Percentiles rank a stretch among this genome's conserved stretches.
Evolutionary conservation across 2,888 invertebrate genomes (phyloP).

Genomic region (Acronicta alni): DNA sequence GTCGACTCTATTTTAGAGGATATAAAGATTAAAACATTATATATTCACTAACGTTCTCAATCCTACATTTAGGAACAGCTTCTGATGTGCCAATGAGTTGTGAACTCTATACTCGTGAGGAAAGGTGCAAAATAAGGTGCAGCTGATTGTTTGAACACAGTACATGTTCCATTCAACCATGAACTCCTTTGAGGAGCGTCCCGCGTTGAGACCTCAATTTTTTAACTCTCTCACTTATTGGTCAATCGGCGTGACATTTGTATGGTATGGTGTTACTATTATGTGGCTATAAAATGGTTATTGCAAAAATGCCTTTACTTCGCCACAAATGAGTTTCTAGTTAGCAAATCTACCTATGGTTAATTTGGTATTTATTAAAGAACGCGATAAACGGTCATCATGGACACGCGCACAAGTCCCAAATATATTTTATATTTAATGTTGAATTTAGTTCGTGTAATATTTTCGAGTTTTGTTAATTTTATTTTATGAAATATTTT

Average conservation of each 20-base stretch:
- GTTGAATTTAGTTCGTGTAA: conserved; percentile 16
- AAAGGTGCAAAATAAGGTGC: conserved; percentile 68
- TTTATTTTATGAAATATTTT: not conserved
- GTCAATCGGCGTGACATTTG: conserved; percentile 86
- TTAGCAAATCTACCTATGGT: conserved; percentile 15
- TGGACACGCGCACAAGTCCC: conserved; percentile 5
- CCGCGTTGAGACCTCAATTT: conserved; percentile 88
- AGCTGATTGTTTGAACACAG: conserved; percentile 69
- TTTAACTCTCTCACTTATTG: conserved; percentile 87
- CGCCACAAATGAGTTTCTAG: conserved; percentile 22
- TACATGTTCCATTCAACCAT: conserved; percentile 88
- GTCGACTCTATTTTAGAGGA: conserved; percentile 73
- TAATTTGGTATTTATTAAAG: conserved; percentile 20
- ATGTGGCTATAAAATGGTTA: conserved; percentile 68
- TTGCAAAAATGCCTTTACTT: conserved; percentile 66
- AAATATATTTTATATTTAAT: conserved; percentile 12
- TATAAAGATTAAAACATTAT: conserved; percentile 79
- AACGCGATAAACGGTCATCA: conserved; percentile 7
- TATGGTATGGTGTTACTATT: conserved; percentile 78
- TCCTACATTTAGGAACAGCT: conserved; percentile 84
- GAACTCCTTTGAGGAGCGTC: conserved; percentile 88
- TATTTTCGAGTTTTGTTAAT: conserved; percentile 12
- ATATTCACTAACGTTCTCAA: conserved; percentile 78
- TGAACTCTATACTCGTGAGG: conserved; percentile 68
- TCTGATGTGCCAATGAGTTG: conserved; percentile 68